These are phyloP conservation scores for Asbolus verrucosus DNA, from an alignment of 1,140 invertebrate species.

Conservation along the genomic window DNA sequence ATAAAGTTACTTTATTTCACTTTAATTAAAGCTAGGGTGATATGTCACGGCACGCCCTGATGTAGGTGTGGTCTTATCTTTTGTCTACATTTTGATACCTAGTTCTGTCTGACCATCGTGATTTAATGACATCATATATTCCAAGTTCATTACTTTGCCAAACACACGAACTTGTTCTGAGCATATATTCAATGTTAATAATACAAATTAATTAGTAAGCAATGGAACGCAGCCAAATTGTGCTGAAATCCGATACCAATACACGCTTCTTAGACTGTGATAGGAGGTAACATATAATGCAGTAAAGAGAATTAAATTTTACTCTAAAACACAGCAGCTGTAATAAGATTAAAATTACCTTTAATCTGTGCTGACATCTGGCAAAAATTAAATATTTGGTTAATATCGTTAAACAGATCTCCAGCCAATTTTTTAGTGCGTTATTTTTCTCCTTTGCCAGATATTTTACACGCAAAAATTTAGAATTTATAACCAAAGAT, in stretches of 20 bases:
- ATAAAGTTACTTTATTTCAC: conserved; percentile 48
- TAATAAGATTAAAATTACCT: background rate
- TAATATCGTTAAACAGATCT: too few relatives aligned
- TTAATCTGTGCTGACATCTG: too few relatives aligned
- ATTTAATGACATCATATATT: conserved; percentile 30
- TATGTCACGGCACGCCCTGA: conserved; percentile 45
- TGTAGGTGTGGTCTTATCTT: conserved; percentile 46
- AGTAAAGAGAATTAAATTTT: background rate
- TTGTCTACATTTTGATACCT: conserved; percentile 22
- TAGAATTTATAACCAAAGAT: too few relatives aligned
- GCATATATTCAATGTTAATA: background rate
- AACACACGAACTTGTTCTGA: background rate
- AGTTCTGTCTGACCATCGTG: conserved; percentile 16
- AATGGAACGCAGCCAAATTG: background rate
- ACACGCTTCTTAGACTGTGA: too few relatives aligned
- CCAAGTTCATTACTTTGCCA: too few relatives aligned
- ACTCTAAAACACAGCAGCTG: background rate
- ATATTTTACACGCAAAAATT: too few relatives aligned
- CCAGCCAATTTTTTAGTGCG: too few relatives aligned
- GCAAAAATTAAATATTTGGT: too few relatives aligned
- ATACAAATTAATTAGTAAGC: background rate
- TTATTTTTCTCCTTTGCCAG: too few relatives aligned
- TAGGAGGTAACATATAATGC: too few relatives aligned
- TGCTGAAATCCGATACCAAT: background rate
- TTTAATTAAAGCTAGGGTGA: conserved; percentile 46